Percentiles rank a stretch among this genome's conserved stretches.
These are phyloP conservation scores for Thelohanellus kitauei DNA, from an alignment of 30 jellyfish, hydroid and myxozoan species.

Conservation along the genomic window DNA sequence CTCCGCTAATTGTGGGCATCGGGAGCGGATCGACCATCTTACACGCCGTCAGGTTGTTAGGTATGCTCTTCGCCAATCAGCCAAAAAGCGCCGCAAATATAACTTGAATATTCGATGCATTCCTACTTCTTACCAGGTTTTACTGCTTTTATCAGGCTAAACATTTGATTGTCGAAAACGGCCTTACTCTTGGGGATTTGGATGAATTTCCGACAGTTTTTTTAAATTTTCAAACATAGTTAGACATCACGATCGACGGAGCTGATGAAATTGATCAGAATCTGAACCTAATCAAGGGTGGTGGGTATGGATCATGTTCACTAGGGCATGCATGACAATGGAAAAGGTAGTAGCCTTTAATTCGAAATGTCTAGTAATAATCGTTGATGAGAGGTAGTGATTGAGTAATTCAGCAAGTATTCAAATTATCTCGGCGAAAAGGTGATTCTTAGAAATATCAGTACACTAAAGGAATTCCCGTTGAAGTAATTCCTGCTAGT, in stretches of 20 bases:
- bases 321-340: constrained; percentile 58
- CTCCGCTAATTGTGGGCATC: constrained; percentile 10
- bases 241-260: constrained; percentile 89
- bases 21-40: constrained; percentile 93
- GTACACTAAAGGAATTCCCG: constrained; percentile 78
- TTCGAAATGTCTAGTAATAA: constrained; percentile 39
- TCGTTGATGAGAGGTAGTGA: constrained; percentile 31
- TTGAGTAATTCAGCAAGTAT: constrained; percentile 8
- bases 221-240: constrained; percentile 9
- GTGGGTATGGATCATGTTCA: constrained; percentile 27
- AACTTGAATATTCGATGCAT: constrained; percentile 23
- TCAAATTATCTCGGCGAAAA: constrained; percentile 18
- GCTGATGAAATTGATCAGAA: constrained; percentile 70
- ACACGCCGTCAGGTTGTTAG: constrained; percentile 28
- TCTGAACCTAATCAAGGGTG: constrained; percentile 68
- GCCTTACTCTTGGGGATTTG: constrained; percentile 30
- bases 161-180: constrained; percentile 39
- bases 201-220: constrained; percentile 1
- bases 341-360: constrained; percentile 70
- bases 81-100: constrained; percentile 18
- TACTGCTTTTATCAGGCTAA: constrained; percentile 17
- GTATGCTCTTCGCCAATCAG: constrained; percentile 8
- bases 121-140: constrained; percentile 64
- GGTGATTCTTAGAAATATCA: constrained; percentile 4
- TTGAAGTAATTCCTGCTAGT: constrained; percentile 85